A percentile compares a stretch with the other conserved stretches of the same genome.
Evolutionary conservation across 1,140 invertebrate genomes (phyloP).

Genomic region (Drosophila saltans): DNA sequence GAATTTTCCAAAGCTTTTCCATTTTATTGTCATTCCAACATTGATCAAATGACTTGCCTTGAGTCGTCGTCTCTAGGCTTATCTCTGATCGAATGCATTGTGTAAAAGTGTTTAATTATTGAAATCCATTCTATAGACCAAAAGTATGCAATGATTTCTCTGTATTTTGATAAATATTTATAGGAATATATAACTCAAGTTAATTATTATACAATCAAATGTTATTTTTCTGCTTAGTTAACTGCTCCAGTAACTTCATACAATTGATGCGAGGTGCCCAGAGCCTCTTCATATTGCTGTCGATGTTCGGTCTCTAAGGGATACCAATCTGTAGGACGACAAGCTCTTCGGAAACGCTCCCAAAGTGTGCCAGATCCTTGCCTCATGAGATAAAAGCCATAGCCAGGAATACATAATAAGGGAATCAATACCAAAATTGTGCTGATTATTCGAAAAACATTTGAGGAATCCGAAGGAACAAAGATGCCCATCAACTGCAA

Average conservation of each 20-base stretch:
- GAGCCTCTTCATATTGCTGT: slow-evolving; percentile 63
- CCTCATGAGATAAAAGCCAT: slow-evolving; percentile 57
- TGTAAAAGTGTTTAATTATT: slow-evolving; percentile 1
- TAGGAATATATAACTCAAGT: too few relatives aligned
- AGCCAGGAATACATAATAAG: slow-evolving; percentile 61
- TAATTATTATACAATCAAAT: too few relatives aligned
- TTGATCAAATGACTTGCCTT: background rate
- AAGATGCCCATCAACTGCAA: slow-evolving; percentile 38
- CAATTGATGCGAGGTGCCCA: slow-evolving; percentile 69
- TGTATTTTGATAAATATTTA: too few relatives aligned
- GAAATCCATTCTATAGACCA: background rate
- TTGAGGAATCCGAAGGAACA: too few relatives aligned
- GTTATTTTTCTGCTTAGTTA: slow-evolving; percentile 24
- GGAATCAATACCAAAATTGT: slow-evolving; percentile 51
- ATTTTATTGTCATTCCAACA: background rate
- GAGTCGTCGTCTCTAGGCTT: background rate
- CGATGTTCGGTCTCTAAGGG: slow-evolving; percentile 67
- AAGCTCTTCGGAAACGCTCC: slow-evolving; percentile 53
- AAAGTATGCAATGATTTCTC: slow-evolving; percentile 41
- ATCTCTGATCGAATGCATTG: background rate
- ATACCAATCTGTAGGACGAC: slow-evolving; percentile 78
- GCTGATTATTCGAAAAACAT: too few relatives aligned
- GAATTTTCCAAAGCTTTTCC: slow-evolving; percentile 1
- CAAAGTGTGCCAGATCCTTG: slow-evolving; percentile 55
- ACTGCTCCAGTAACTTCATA: slow-evolving; percentile 69